A percentile compares a stretch with the other conserved stretches of the same genome.
Conservation (phyloP, 2,113 vertebrate species). For the Melanerpes aurifrons region DNA sequence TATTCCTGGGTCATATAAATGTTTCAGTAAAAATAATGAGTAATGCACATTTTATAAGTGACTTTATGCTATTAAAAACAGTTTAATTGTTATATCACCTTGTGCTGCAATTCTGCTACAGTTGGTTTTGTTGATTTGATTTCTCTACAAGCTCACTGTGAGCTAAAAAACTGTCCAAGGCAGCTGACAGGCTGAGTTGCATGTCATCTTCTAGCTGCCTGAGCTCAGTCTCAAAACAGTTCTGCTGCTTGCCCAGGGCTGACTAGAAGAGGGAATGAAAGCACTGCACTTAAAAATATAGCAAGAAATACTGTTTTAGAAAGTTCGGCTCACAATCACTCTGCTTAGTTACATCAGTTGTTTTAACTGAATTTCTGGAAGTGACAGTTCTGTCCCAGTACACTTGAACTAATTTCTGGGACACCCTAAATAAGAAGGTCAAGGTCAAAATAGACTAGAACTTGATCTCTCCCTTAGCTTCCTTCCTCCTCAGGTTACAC, state of each 20-base stretch:
- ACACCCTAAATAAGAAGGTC: background rate
- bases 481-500: background rate
- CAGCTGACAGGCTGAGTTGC: slow-evolving; percentile 80
- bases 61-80: background rate
- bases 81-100: slow-evolving; percentile 63
- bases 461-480: background rate
- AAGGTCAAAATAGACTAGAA: background rate
- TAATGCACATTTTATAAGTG: background rate
- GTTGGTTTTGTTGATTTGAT: slow-evolving; percentile 81
- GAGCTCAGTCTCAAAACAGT: slow-evolving; percentile 83
- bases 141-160: slow-evolving; percentile 83
- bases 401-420: background rate
- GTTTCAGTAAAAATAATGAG: background rate
- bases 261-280: slow-evolving; percentile 56
- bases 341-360: background rate
- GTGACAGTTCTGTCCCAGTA: background rate
- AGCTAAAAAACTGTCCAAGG: slow-evolving; percentile 80
- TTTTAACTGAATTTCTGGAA: background rate
- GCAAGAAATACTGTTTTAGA: background rate
- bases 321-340: background rate
- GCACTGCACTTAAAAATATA: background rate
- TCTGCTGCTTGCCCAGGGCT: slow-evolving; percentile 83
- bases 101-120: slow-evolving; percentile 77
- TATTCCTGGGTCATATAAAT: background rate
- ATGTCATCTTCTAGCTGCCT: slow-evolving; percentile 81